Evolutionary conservation across 2,113 vertebrate species (phyloP).

Genomic region (Fregetta grallaria): DNA sequence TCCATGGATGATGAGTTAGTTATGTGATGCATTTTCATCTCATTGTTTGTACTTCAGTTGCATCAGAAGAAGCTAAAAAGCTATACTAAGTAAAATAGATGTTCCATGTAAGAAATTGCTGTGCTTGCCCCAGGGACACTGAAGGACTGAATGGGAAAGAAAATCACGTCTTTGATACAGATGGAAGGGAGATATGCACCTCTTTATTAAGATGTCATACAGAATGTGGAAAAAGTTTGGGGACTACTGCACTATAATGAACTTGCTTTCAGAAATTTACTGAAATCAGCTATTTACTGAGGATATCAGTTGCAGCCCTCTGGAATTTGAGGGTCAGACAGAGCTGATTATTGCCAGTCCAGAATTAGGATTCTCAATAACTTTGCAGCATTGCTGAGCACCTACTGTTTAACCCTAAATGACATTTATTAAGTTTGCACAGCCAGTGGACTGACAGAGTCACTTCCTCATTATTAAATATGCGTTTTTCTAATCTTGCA

Average conservation of each 20-base stretch:
- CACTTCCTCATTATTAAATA: constrained; percentile 44
- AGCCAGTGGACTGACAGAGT: constrained; percentile 6
- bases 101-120: neutral
- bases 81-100: neutral
- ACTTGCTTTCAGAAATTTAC: constrained; percentile 48
- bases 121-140: neutral
- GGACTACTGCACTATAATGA: constrained; percentile 6
- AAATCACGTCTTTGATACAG: neutral
- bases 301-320: constrained; percentile 50
- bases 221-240: constrained; percentile 17
- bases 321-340: constrained; percentile 36
- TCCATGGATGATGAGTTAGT: neutral
- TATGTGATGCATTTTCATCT: neutral
- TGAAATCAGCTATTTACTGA: constrained; percentile 62
- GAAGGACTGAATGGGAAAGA: neutral
- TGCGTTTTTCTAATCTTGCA: constrained; percentile 50
- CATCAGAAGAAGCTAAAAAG: neutral
- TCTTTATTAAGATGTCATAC: neutral
- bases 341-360: constrained; percentile 48
- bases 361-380: constrained; percentile 58
- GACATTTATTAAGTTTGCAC: constrained; percentile 57
- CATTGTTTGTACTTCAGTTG: neutral
- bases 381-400: constrained; percentile 26
- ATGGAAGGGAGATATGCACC: neutral
- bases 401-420: constrained; percentile 45